Conservation (phyloP, 2,888 invertebrate species). For the Torymus tubicola region DNA sequence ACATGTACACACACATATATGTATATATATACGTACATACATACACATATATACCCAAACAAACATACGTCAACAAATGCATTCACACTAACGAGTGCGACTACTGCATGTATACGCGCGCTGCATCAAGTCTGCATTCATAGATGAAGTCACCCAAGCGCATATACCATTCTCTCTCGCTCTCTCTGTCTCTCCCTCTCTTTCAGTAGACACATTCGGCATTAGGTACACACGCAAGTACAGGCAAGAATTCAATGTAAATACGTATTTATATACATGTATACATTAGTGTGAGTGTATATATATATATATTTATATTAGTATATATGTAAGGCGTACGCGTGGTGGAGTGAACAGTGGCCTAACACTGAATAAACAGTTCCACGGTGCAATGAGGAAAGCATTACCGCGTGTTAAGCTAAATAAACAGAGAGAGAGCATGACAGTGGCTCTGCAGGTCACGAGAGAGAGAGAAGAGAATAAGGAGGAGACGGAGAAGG, state of each 20-base stretch:
- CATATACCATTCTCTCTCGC: too few relatives aligned
- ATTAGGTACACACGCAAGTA: too few relatives aligned
- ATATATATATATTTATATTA: not conserved
- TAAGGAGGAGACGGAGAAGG: not conserved
- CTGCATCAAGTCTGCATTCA: too few relatives aligned
- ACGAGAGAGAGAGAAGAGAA: conserved; percentile 10
- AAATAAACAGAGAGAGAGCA: conserved; percentile 42
- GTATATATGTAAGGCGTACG: not conserved
- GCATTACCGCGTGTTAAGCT: conserved; percentile 52
- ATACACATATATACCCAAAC: too few relatives aligned
- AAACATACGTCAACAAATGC: too few relatives aligned
- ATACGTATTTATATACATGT: not conserved
- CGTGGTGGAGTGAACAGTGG: conserved; percentile 41
- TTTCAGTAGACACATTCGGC: too few relatives aligned
- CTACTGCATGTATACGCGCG: too few relatives aligned
- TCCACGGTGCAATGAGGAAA: conserved; percentile 50
- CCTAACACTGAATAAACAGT: conserved; percentile 44
- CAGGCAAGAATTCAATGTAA: conserved; percentile 10
- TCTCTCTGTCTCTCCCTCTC: too few relatives aligned
- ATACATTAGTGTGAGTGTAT: not conserved
- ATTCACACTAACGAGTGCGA: too few relatives aligned
- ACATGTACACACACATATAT: too few relatives aligned
- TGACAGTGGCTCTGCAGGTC: not conserved
- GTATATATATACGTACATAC: too few relatives aligned
- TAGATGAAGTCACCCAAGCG: too few relatives aligned